phyloP scores from a whole-genome alignment of 2,113 vertebrate genomes.

The Sigmodon hispidus region DNA sequence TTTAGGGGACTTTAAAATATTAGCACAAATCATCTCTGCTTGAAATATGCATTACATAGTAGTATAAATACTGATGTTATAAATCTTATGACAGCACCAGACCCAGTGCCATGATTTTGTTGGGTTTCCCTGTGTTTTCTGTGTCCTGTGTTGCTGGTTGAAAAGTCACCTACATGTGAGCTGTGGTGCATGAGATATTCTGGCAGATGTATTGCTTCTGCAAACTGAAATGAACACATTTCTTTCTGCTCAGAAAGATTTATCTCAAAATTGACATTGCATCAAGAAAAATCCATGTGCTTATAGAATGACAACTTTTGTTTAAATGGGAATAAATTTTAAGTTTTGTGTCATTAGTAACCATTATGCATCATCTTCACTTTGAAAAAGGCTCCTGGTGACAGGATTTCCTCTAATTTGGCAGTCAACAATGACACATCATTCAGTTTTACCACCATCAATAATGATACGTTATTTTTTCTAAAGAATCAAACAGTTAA shows the following conservation, averaged over 20 bases:
- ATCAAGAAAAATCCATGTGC: neutral
- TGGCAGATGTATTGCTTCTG: neutral
- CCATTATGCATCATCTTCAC: neutral
- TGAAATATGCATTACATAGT: neutral
- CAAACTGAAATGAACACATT: neutral
- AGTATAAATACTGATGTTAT: neutral
- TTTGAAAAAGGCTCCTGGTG: constrained; percentile 19
- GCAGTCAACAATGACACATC: neutral
- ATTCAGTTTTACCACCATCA: neutral
- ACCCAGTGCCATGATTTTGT: neutral
- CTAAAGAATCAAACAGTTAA: neutral
- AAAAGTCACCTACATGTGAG: neutral
- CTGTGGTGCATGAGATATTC: neutral
- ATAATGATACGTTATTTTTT: neutral
- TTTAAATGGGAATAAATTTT: constrained; percentile 37
- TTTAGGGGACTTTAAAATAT: neutral
- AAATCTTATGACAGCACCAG: neutral
- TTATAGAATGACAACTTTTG: neutral
- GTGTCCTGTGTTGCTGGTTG: neutral
- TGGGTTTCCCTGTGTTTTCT: neutral
- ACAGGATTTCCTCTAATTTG: constrained; percentile 21
- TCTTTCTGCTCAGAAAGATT: constrained; percentile 34
- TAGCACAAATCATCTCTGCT: neutral
- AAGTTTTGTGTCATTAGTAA: neutral
- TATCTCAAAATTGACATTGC: constrained; percentile 25